Evolutionary conservation across 2,888 invertebrate genomes (phyloP).

Genomic region (Papilio protenor): DNA sequence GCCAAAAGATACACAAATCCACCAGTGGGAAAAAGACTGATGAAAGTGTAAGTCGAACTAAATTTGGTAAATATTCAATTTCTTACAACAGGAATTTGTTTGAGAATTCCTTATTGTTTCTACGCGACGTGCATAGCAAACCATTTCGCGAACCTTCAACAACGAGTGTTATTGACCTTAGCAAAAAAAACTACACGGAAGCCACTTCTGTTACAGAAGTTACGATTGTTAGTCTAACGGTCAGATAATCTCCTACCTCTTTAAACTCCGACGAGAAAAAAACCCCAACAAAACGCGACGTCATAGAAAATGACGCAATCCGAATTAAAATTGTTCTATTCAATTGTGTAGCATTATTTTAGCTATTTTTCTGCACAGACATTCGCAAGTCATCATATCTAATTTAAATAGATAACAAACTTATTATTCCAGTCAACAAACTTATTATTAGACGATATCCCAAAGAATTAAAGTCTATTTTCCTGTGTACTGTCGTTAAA

Average conservation of each 20-base stretch:
- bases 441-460: no score
- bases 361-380: constrained; percentile 31
- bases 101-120: neutral
- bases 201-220: constrained; percentile 27
- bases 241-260: constrained; percentile 34
- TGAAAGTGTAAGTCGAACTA: no score
- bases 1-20: no score
- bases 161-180: constrained; percentile 32
- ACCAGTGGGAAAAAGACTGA: no score
- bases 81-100: neutral
- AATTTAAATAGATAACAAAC: constrained; percentile 40
- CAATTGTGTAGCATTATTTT: constrained; percentile 38
- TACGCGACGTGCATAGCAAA: neutral
- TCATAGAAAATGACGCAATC: constrained; percentile 36
- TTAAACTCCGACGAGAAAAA: constrained; percentile 26
- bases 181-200: constrained; percentile 38
- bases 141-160: constrained; percentile 11
- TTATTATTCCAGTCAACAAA: neutral
- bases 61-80: neutral
- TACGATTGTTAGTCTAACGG: constrained; percentile 41
- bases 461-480: constrained; percentile 2
- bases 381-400: constrained; percentile 44
- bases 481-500: neutral
- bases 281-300: constrained; percentile 30
- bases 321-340: constrained; percentile 33